Evolutionary conservation across 1,140 invertebrate genomes (phyloP).

Genomic region (Leptinotarsa lineolata): DNA sequence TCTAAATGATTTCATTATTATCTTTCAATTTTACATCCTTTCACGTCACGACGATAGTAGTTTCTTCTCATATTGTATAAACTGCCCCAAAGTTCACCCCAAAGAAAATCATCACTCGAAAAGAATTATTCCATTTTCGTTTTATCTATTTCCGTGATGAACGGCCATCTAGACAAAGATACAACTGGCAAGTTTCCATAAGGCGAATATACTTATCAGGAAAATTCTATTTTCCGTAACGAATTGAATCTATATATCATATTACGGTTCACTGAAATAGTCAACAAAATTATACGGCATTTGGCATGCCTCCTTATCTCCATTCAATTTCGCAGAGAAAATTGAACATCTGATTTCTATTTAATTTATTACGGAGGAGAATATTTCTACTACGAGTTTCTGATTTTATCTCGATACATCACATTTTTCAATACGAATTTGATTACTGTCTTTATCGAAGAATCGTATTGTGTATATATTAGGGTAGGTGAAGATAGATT

Average conservation of each 20-base stretch:
- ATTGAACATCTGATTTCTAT: conserved; percentile 18
- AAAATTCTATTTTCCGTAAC: conserved; percentile 57
- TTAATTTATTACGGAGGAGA: conserved; percentile 15
- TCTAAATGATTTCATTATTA: too few relatives aligned
- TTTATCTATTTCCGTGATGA: not conserved
- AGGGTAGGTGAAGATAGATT: too few relatives aligned
- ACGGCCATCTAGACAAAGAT: not conserved
- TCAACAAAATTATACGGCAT: conserved; percentile 31
- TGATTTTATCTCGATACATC: not conserved
- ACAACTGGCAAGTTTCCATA: conserved; percentile 2
- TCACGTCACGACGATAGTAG: too few relatives aligned
- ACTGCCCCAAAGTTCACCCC: too few relatives aligned
- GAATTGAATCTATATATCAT: conserved; percentile 55
- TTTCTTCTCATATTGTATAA: too few relatives aligned
- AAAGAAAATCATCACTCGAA: too few relatives aligned
- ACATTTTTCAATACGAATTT: not conserved
- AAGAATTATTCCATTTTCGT: not conserved
- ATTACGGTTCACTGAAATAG: conserved; percentile 30
- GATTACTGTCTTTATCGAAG: not conserved
- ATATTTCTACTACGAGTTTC: not conserved
- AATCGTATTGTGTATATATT: too few relatives aligned
- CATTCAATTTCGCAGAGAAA: conserved; percentile 17
- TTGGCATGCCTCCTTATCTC: conserved; percentile 28
- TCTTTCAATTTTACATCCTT: too few relatives aligned
- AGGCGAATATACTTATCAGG: conserved; percentile 39